Base-by-base conservation (phyloP, 2,113 vertebrate species). In the Trochalopteron elliotii region DNA sequence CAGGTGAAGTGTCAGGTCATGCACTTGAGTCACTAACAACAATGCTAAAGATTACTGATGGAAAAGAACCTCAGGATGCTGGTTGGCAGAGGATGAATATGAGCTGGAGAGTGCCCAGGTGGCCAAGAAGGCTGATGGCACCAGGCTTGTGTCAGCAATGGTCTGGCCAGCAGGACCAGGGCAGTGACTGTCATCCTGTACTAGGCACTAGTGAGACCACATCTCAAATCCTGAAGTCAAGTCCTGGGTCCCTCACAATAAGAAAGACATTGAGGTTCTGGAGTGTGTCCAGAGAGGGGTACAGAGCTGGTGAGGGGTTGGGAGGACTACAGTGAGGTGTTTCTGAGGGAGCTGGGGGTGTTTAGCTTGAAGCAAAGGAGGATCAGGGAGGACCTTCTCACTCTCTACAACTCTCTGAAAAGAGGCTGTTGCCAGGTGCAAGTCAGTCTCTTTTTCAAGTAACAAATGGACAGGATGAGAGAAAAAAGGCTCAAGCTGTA, bases 371-470 rank as follows among this genome's bases (percentile, higher is more conserved):
- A 76, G 24, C 60, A 68, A 53, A 22, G 28, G 5, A 75, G 4
- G 11, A 30, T 47, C 8, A 27, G 9, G 42, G 11, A 9, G 6
- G 13, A 47, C 8, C 4, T 39, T 45, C 17, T 39, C 0, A 0
- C 3, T 20, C 23, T 39, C 5, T 35, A 8, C 3, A 49, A 7
- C 3, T n/a, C 1, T 3, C 17, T 82, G 42, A n/a, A 37, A 82
- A 69, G 27, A 35, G 10, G 9, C 0, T 39, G 59, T 3, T 28
- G 6, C 0, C 2, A 69, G 12, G 11, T 30, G 11, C 11, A 28
- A 1, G 12, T 11, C 4, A 2, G 7, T 30, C 6, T 47, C 31
- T 59, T 82, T 24, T 74, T 15, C 14, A 44, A 28, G 10, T 14
- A 52, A 42, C 4, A 70, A 25, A 35, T 0, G 1, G 15, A 47